These are phyloP conservation scores for Pimpla rufipes DNA, from an alignment of 2,888 invertebrate genomes.

Conservation along the genomic window DNA sequence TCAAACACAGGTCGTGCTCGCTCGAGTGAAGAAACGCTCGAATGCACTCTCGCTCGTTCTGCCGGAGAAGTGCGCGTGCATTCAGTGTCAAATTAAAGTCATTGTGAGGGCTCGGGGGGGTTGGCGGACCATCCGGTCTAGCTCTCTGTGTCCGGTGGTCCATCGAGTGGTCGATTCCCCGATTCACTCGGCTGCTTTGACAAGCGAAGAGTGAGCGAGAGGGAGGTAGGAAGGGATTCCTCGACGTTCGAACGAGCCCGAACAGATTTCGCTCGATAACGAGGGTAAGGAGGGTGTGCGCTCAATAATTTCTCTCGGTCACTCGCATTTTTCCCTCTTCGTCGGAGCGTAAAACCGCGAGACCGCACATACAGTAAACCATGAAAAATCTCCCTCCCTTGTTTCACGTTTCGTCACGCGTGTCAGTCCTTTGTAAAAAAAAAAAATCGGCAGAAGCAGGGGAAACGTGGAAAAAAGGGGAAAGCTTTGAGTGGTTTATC, in stretches of 20 bases:
- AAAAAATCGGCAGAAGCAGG: background rate
- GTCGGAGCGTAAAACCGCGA: conserved; percentile 37
- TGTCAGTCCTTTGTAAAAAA: conserved; percentile 10
- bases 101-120: conserved; percentile 47
- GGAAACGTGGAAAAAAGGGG: background rate
- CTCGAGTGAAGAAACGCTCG: conserved; percentile 50
- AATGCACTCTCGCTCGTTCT: conserved; percentile 39
- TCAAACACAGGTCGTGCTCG: conserved; percentile 53
- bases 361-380: conserved; percentile 21
- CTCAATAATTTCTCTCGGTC: conserved; percentile 15
- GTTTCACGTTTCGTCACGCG: conserved; percentile 42
- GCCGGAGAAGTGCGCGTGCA: conserved; percentile 39
- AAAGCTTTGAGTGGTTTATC: conserved; percentile 29
- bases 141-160: conserved; percentile 47
- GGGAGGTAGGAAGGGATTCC: background rate
- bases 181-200: conserved; percentile 52
- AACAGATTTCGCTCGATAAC: conserved; percentile 39
- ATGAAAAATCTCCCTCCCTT: conserved; percentile 35
- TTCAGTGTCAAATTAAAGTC: conserved; percentile 66
- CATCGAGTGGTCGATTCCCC: conserved; percentile 55
- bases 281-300: conserved; percentile 21
- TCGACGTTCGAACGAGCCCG: background rate
- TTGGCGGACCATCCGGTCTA: conserved; percentile 10
- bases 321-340: conserved; percentile 16
- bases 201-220: background rate